Evolutionary conservation across 2,797 vertebrate species (phyloP).

Genomic region (Vespertilio murinus): DNA sequence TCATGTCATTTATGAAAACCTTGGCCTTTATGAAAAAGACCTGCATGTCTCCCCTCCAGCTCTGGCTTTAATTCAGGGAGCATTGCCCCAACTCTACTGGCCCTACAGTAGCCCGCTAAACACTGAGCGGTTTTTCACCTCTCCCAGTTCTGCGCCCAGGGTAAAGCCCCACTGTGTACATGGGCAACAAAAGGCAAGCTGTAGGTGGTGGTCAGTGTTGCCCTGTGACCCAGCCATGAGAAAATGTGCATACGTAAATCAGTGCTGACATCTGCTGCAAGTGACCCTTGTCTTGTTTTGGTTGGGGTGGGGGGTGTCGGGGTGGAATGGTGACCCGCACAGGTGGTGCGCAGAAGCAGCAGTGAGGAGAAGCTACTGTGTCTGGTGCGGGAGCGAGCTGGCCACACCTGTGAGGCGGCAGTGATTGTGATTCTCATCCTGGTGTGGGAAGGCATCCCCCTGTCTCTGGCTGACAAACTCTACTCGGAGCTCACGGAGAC

Average conservation of each 20-base stretch:
- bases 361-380: conserved; percentile 96
- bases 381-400: conserved; percentile 92
- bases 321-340: conserved; percentile 70
- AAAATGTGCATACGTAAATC: not conserved
- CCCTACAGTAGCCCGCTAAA: not conserved
- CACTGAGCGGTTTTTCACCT: not conserved
- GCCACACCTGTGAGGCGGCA: conserved; percentile 92
- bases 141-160: not conserved
- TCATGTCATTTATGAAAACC: not conserved
- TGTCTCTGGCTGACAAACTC: conserved; percentile 90
- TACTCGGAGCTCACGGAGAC: conserved; percentile 93
- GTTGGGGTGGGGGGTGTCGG: conserved; percentile 69
- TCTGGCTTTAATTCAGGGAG: not conserved
- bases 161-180: not conserved
- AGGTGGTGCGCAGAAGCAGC: conserved; percentile 94
- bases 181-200: not conserved
- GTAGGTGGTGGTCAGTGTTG: not conserved
- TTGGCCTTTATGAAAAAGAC: not conserved
- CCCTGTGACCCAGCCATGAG: not conserved
- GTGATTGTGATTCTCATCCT: conserved; percentile 96
- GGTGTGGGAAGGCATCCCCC: conserved; percentile 95
- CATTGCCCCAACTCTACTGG: not conserved
- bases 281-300: conserved; percentile 60
- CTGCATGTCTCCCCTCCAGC: not conserved
- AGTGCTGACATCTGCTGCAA: not conserved